Base-by-base conservation (phyloP, 2,797 vertebrate species). In the Esox masquinongy region DNA sequence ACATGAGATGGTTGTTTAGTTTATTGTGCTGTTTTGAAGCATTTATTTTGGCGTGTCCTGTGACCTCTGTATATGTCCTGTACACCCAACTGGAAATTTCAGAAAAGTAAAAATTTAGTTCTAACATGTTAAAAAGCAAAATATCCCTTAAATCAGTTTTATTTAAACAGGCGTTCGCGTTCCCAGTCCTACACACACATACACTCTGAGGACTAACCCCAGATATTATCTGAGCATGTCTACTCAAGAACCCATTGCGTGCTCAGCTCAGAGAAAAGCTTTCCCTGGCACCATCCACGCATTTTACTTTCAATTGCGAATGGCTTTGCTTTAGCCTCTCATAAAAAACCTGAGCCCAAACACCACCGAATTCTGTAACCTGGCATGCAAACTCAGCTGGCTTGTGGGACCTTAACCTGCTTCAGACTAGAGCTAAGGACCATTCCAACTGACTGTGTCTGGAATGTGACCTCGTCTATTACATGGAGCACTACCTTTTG, bases 401-500 rank as follows among this genome's bases (percentile, higher is more conserved):
- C 12, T 22, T 69, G n/a, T 49, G n/a, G n/a, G 68, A 6, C 11
- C 3, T 26, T 16, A 50, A 70, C 14, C 68, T 16, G 12, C 68
- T 50, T 70, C 26, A 70, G 68, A 47, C 16, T 16, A 22, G 5
- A 9, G n/a, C 53, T 22, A 16, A 59, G 53, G 53, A 59, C 53
- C n/a, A 59, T 2, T 22, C 2, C 7, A 59, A 26, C 49, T 6
- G 24, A 5, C 7, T 49, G 5, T 1, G 39, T 43, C 39, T 43
- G 39, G 39, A 43, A 31, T 31, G 29, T 31, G 29, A 31, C 39
- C 39, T 43, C 39, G 9, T 43, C 14, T 26, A 22, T 3, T 24
- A 70, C 22, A 22, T 39, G 43, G 11, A 56, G 17, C 56, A 80
- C 19, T n/a, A 8, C 56, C 79, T n/a, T 56, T 8, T 56, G 51